These are phyloP conservation scores for Geococcyx californianus DNA, from an alignment of 2,113 vertebrate species.

Conservation along the genomic window DNA sequence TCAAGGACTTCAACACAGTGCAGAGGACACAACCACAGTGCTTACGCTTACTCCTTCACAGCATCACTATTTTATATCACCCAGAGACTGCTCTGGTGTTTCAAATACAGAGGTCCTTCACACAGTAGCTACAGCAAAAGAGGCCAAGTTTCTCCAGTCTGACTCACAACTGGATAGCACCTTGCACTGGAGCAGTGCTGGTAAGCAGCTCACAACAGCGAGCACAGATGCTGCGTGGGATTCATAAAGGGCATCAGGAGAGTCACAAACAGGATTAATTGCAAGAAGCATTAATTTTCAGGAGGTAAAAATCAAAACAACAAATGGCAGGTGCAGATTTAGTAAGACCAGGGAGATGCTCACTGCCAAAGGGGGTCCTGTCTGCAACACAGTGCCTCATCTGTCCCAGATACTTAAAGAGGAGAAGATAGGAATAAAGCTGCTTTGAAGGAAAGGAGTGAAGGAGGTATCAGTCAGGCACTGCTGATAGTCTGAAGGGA, in stretches of 20 bases:
- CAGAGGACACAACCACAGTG: not conserved
- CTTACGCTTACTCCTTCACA: not conserved
- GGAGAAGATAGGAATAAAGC: not conserved
- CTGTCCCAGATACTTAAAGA: not conserved
- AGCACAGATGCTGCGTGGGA: not conserved
- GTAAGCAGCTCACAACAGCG: not conserved
- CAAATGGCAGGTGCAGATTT: not conserved
- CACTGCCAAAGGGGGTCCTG: not conserved
- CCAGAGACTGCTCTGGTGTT: not conserved
- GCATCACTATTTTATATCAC: not conserved
- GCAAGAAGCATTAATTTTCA: not conserved
- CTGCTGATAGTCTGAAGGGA: not conserved
- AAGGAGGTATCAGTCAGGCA: not conserved
- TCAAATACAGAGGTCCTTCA: not conserved
- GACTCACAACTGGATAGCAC: not conserved
- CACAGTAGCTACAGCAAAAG: not conserved
- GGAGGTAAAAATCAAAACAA: not conserved
- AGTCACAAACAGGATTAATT: not conserved
- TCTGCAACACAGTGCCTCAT: not conserved
- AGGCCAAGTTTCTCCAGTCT: not conserved
- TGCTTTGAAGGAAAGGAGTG: rapidly evolving
- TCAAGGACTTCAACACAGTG: not conserved
- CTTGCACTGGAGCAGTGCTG: not conserved
- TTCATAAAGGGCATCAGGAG: not conserved
- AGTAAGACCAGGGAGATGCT: not conserved